Conservation (phyloP, 2,113 vertebrate species). For the Brevimyrus niger region DNA sequence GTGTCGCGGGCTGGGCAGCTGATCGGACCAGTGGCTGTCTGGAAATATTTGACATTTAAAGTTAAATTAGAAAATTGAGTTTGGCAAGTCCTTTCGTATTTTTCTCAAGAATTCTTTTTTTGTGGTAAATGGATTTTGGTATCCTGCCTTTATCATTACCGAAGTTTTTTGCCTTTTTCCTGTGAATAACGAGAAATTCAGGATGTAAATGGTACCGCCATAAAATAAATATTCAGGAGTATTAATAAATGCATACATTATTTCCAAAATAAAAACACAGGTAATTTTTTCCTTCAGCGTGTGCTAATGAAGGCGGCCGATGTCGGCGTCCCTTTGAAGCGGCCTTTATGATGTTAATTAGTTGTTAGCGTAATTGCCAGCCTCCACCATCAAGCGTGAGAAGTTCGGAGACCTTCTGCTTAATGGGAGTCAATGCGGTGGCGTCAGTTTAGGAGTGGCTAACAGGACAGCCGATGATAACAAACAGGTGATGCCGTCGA, state of each 20-base stretch:
- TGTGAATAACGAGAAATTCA: neutral
- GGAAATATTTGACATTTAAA: constrained; percentile 65
- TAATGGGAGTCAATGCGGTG: constrained; percentile 54
- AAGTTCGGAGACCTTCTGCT: constrained; percentile 65
- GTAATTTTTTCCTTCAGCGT: constrained; percentile 54
- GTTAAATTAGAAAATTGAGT: constrained; percentile 57
- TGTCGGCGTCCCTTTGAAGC: constrained; percentile 55
- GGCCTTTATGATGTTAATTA: constrained; percentile 74
- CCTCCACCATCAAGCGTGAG: constrained; percentile 57
- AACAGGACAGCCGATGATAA: constrained; percentile 62
- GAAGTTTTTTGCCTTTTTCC: neutral
- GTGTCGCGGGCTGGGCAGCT: constrained; percentile 60
- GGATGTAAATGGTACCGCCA: constrained; percentile 33
- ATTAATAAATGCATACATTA: constrained; percentile 49
- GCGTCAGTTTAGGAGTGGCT: constrained; percentile 57
- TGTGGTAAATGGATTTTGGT: constrained; percentile 18
- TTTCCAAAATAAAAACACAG: constrained; percentile 59
- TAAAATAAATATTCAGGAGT: constrained; percentile 47
- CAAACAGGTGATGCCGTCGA: constrained; percentile 61
- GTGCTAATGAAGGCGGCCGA: constrained; percentile 69
- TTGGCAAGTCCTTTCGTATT: constrained; percentile 30
- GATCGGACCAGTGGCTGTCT: constrained; percentile 59
- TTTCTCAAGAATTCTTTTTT: constrained; percentile 13
- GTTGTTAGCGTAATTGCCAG: constrained; percentile 62
- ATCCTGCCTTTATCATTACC: neutral